Evolutionary conservation across 1,140 invertebrate genomes (phyloP).

Genomic region (Steinernema khuongi): DNA sequence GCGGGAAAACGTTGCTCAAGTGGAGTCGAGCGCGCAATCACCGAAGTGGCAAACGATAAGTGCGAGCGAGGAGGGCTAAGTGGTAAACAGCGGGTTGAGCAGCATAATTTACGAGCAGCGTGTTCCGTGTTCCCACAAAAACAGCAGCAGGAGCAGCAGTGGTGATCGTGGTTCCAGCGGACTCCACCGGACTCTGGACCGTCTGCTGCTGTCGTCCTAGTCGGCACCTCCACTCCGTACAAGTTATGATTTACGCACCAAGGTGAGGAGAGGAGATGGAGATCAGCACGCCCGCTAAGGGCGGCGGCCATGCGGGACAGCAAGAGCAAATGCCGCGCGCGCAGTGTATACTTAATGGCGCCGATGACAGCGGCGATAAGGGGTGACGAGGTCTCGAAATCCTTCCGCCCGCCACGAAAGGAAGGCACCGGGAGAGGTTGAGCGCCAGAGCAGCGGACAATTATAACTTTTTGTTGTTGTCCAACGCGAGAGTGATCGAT

Average conservation of each 20-base stretch:
- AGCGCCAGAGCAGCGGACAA: conserved; percentile 4
- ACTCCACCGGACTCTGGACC: no score
- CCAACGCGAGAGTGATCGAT: conserved; percentile 12
- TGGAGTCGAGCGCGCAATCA: background rate
- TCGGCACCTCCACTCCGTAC: background rate
- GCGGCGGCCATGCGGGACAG: background rate
- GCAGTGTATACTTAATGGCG: conserved; percentile 15
- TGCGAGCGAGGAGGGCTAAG: background rate
- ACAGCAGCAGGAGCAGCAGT: background rate
- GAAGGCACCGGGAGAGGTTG: background rate
- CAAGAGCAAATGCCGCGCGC: background rate
- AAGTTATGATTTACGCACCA: conserved; percentile 15
- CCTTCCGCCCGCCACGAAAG: background rate
- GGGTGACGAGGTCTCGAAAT: conserved; percentile 1
- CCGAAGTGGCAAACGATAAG: conserved; percentile 10
- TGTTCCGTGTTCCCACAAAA: conserved; percentile 4
- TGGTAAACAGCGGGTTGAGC: conserved; percentile 7
- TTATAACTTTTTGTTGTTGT: conserved; percentile 15
- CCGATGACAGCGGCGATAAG: background rate
- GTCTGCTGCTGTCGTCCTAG: background rate
- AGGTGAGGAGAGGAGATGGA: conserved; percentile 2
- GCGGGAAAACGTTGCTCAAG: background rate
- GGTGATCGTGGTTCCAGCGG: background rate
- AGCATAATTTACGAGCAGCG: conserved; percentile 5
- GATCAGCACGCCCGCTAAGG: background rate